Percentiles rank a stretch among this genome's conserved stretches.
Evolutionary conservation across 2,888 invertebrate species (phyloP).

Genomic region (Zaprionus lineosus): DNA sequence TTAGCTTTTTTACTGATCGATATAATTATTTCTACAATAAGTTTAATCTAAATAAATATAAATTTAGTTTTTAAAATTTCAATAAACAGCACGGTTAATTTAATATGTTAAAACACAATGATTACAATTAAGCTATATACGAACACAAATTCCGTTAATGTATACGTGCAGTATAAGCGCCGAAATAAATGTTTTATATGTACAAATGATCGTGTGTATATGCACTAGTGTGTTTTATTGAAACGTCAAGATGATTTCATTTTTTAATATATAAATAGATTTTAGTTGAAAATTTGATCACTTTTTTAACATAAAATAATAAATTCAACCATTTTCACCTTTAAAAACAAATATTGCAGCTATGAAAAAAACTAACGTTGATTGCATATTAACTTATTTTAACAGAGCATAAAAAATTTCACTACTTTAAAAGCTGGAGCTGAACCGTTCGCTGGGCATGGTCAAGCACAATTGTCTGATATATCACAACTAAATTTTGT

Average conservation of each 20-base stretch:
- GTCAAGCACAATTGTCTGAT: slow-evolving; percentile 56
- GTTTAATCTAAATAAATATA: no score
- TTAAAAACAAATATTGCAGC: slow-evolving; percentile 42
- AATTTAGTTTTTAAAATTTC: no score
- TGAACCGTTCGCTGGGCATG: slow-evolving; percentile 50
- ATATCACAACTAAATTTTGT: slow-evolving; percentile 54
- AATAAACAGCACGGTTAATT: no score
- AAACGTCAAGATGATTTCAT: slow-evolving; percentile 63
- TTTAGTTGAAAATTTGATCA: not conserved
- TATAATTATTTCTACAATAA: no score
- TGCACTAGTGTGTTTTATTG: slow-evolving; percentile 32
- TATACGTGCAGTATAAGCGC: no score
- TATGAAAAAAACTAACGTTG: slow-evolving; percentile 38
- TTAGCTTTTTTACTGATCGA: no score
- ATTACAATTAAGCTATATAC: no score
- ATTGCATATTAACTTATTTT: slow-evolving; percentile 42
- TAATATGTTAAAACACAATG: no score
- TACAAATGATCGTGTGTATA: slow-evolving; percentile 12
- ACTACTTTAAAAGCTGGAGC: slow-evolving; percentile 33
- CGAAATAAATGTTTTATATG: slow-evolving; percentile 20
- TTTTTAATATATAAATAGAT: slow-evolving; percentile 69
- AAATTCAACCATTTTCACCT: slow-evolving; percentile 7
- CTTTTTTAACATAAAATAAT: not conserved
- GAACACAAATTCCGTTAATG: not conserved
- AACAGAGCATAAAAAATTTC: slow-evolving; percentile 39